Evolutionary conservation across 1,140 invertebrate genomes (phyloP), one percentile per base, ranked within the genome.

Genomic region (Odontomachus brunneus): DNA sequence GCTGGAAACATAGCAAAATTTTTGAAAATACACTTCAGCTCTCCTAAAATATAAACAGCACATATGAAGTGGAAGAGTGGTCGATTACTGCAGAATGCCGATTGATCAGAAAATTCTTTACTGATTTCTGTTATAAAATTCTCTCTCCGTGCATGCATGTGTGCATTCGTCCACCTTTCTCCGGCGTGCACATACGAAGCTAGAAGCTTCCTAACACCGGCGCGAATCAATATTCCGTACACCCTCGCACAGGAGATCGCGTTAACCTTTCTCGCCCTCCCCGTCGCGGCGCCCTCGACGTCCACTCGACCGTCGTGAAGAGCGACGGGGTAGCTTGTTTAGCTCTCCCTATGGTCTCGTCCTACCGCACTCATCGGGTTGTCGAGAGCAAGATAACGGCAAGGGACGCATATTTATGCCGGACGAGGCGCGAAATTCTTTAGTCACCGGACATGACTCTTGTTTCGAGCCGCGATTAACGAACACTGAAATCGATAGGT

Each of bases 191-290:
- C 22, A 48, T 55, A 72, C n/a, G 55, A 60, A 76, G 59, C 76
- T 83, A 84, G 62, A 84, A 74, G 53, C 44, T 73, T 84, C 69
- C 73, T 75, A 82, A 51, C 82, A 51, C 53, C 60, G 53, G 49
- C 55, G 38, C 60, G 44, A 85, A 88, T 88, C 89, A 74, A 88
- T 88, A 86, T 83, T 82, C 67, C 65, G 51, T 66, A 59, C 73
- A 67, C 76, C 60, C 60, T 78, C 44, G 60, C 78, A 74, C 33
- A 17, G 22, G 24, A 74, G 59, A 82, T 83, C 63, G 67, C 49
- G 66, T 86, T 86, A 86, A 86, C 80, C 71, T 83, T 69, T 71
- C 65, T 57, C 62, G 49, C 65, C 75, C 57, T 62, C 33, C 51
- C 26, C 80, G 62, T 75, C 55, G 24, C 29, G 9, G 26, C 57